Evolutionary conservation across 2,113 vertebrate genomes (phyloP).

Genomic region (Ophthalmolycus amberensis): DNA sequence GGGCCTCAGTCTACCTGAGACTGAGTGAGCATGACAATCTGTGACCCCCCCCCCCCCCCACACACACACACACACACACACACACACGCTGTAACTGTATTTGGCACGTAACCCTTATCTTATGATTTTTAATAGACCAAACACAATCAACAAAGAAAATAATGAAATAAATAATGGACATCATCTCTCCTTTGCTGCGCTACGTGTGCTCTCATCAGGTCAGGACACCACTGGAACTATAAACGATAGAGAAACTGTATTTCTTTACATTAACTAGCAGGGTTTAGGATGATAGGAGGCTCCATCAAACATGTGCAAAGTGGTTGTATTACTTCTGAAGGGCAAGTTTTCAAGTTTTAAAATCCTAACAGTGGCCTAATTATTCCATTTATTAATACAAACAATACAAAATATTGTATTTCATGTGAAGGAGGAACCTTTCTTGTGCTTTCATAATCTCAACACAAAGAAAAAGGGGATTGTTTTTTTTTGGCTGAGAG

Average conservation of each 20-base stretch:
- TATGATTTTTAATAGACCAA: neutral
- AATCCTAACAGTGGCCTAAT: neutral
- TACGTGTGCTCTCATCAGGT: neutral
- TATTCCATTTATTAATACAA: neutral
- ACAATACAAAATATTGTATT: neutral
- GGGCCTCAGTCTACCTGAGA: conserved; percentile 4
- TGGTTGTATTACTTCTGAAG: neutral
- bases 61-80: neutral
- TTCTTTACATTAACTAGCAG: neutral
- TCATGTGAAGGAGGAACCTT: neutral
- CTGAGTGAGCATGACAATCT: conserved; percentile 1
- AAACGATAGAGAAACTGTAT: neutral
- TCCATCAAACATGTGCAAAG: neutral
- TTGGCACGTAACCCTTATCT: neutral
- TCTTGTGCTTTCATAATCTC: neutral
- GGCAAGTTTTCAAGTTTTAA: neutral
- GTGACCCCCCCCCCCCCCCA: too few species aligned
- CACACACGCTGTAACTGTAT: neutral
- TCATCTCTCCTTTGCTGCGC: neutral
- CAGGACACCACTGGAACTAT: neutral
- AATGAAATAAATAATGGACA: neutral
- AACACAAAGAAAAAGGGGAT: neutral
- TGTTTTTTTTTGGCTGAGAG: conserved; percentile 24
- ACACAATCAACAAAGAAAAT: neutral
- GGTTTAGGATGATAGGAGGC: too few species aligned